Base-by-base conservation (phyloP, 2,113 vertebrate species). In the Chamaea fasciata region DNA sequence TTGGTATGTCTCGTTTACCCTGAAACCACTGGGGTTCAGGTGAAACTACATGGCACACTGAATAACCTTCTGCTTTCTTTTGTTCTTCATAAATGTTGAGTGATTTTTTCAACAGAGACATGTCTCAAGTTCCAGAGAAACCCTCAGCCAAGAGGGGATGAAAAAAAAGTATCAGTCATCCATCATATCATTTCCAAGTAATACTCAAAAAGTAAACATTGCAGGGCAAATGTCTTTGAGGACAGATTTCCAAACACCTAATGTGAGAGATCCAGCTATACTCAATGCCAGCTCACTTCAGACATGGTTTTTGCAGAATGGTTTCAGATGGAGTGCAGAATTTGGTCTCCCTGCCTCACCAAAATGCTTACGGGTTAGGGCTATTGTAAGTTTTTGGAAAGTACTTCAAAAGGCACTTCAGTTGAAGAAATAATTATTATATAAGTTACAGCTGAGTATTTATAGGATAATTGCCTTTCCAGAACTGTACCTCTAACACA, bases 391-490 rank as follows among this genome's bases (percentile, higher is more conserved):
- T 55, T 95, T 95, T 91, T 96, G 96, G 92, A 94, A 93, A 94
- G 81, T 71, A 95, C 94, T 95, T 97, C 97, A 97, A 96, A 97
- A 94, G 71, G 89, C 80, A 87, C 87, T 77, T 88, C 83, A 92
- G 84, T 87, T 94, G 92, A 96, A 97, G 92, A 95, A 93, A 95
- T 92, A 96, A 97, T 97, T 97, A 82, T 93, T 95, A 95, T 95
- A 92, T 94, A 96, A 96, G 93, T 95, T 96, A 95, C 89, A 94
- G 96, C 95, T 94, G 96, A 97, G 75, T 89, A 91, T 95, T 96
- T 97, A 92, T 90, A 95, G 93, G 81, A 88, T 97, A 97, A 97
- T 96, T 92, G 79, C 92, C 76, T 96, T 97, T 96, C 96, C 96
- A 97, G 96, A 97, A 97, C 63, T 87, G 78, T 87, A 96, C 90